Evolutionary conservation across 1,140 invertebrate species (phyloP).

Genomic region (Marisa cornuarietis): DNA sequence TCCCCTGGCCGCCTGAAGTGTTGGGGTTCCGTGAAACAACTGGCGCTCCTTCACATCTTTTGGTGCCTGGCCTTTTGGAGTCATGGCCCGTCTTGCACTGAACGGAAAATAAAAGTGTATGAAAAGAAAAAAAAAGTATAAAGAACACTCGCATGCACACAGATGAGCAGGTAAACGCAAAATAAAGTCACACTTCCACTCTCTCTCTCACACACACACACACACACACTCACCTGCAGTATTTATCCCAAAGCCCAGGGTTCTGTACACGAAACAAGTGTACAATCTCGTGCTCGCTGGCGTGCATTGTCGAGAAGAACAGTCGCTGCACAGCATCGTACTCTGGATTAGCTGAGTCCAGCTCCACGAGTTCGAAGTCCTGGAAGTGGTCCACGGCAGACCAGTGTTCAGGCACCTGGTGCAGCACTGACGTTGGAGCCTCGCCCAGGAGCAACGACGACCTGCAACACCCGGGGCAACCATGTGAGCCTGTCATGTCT

Average conservation of each 20-base stretch:
- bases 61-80: background rate
- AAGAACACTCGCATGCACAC: too few species aligned
- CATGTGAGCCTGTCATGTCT: too few species aligned
- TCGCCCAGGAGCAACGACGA: background rate
- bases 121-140: too few species aligned
- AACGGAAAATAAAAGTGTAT: background rate
- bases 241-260: too few species aligned
- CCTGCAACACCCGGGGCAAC: background rate
- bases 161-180: too few species aligned
- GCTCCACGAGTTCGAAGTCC: slow-evolving; percentile 15
- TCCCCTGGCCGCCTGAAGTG: slow-evolving; percentile 30
- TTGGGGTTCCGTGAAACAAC: slow-evolving; percentile 49
- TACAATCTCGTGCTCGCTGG: background rate
- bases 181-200: too few species aligned
- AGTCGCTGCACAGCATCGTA: background rate
- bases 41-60: slow-evolving; percentile 33
- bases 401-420: background rate
- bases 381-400: slow-evolving; percentile 4
- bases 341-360: slow-evolving; percentile 18
- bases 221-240: background rate
- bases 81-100: background rate
- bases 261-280: too few species aligned
- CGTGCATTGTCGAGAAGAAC: too few species aligned
- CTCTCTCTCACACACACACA: too few species aligned
- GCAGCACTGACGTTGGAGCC: background rate